These are phyloP conservation scores for Philopedon plagiatum DNA, from an alignment of 2,888 invertebrate species.

Conservation along the genomic window DNA sequence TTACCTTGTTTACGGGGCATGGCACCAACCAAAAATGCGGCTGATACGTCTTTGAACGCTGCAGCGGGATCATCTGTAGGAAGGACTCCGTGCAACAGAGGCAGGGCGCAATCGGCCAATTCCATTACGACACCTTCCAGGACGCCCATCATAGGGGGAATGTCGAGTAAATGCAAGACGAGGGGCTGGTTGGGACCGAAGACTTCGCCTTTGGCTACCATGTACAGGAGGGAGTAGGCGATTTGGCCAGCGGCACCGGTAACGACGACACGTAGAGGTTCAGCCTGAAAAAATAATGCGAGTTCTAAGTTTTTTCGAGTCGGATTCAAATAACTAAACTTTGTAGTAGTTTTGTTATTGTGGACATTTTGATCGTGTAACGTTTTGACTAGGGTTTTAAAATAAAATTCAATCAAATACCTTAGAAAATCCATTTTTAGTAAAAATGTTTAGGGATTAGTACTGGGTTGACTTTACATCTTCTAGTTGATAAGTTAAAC, in stretches of 20 bases:
- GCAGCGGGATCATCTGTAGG: conserved; percentile 90
- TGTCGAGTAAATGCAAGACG: conserved; percentile 92
- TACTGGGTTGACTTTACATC: too few species aligned
- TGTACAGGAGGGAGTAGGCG: conserved; percentile 95
- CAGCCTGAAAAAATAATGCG: conserved; percentile 77
- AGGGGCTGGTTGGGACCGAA: conserved; percentile 92
- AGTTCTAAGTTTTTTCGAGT: too few species aligned
- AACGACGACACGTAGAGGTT: conserved; percentile 93
- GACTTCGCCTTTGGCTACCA: conserved; percentile 95
- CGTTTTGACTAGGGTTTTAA: too few species aligned
- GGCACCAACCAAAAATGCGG: conserved; percentile 96
- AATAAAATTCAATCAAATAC: too few species aligned
- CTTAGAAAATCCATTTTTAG: too few species aligned
- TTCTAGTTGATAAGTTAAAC: too few species aligned
- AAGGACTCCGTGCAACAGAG: conserved; percentile 86
- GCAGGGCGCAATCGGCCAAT: conserved; percentile 94
- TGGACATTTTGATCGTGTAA: too few species aligned
- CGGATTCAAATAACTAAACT: too few species aligned
- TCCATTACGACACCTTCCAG: conserved; percentile 99
- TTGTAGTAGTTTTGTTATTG: too few species aligned
- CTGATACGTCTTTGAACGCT: conserved; percentile 96
- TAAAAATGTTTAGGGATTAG: too few species aligned
- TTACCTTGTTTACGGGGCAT: conserved; percentile 91
- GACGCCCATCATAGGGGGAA: conserved; percentile 95
- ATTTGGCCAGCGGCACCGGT: conserved; percentile 99